These are phyloP conservation scores for Pachyseris speciosa DNA, from an alignment of 64 coral and sea anemone genomes.

Conservation along the genomic window DNA sequence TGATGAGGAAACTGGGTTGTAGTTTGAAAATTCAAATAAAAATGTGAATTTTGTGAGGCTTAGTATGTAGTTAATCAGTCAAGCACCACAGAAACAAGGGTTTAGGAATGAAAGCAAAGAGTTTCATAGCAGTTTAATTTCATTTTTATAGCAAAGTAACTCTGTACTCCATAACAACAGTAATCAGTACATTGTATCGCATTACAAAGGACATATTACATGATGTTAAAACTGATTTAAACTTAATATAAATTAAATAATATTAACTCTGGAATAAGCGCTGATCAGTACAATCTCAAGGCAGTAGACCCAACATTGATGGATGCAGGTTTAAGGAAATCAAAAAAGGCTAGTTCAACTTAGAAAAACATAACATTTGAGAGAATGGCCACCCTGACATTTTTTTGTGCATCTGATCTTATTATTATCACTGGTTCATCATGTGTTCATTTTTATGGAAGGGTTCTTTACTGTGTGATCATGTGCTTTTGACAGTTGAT, in stretches of 20 bases:
- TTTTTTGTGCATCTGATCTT: too few species aligned
- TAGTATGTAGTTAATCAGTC: background rate
- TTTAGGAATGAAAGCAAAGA: background rate
- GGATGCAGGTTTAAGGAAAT: too few species aligned
- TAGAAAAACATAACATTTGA: too few species aligned
- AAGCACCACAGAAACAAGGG: background rate
- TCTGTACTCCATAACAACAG: background rate
- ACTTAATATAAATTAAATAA: background rate
- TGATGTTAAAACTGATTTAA: too few species aligned
- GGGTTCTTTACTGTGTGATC: too few species aligned
- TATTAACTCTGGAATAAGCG: background rate
- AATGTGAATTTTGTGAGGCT: too few species aligned
- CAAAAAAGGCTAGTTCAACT: too few species aligned
- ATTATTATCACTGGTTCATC: too few species aligned
- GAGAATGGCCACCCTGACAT: too few species aligned
- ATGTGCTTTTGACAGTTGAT: too few species aligned
- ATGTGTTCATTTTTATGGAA: background rate
- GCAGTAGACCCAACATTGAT: too few species aligned
- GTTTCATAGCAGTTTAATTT: background rate
- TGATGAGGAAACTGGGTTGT: background rate
- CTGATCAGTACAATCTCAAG: too few species aligned
- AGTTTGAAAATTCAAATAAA: background rate
- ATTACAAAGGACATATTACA: background rate
- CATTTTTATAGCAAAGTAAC: background rate
- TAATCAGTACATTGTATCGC: background rate